These are phyloP conservation scores for Monopis laevigella DNA, from an alignment of 2,888 invertebrate species.

Conservation along the genomic window DNA sequence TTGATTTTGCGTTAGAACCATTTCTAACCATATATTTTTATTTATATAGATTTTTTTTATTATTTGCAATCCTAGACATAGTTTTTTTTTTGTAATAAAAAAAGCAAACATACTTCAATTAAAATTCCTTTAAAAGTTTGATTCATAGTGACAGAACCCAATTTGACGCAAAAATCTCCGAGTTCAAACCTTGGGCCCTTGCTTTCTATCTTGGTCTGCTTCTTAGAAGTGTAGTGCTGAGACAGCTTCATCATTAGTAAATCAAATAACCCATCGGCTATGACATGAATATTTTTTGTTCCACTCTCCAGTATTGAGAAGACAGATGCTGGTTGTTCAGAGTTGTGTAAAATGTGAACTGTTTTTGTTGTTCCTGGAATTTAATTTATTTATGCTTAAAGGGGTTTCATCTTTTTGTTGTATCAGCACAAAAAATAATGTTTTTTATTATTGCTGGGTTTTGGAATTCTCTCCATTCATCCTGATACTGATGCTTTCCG, in stretches of 20 bases:
- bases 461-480: too few relatives aligned
- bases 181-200: conserved; percentile 89
- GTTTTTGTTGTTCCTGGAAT: conserved; percentile 76
- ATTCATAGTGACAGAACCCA: conserved; percentile 92
- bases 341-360: conserved; percentile 94
- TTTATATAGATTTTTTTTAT: too few relatives aligned
- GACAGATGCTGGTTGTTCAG: conserved; percentile 93
- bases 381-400: neutral
- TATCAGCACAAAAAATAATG: too few relatives aligned
- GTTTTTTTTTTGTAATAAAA: neutral
- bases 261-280: conserved; percentile 92
- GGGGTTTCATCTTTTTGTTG: too few relatives aligned
- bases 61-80: too few relatives aligned
- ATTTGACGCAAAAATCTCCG: conserved; percentile 92
- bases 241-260: conserved; percentile 89
- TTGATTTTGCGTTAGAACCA: too few relatives aligned
- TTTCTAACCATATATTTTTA: too few relatives aligned
- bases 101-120: conserved; percentile 75
- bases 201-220: conserved; percentile 87
- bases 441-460: too few relatives aligned
- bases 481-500: too few relatives aligned
- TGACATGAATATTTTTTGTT: conserved; percentile 84
- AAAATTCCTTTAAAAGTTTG: conserved; percentile 93
- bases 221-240: conserved; percentile 88
- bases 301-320: conserved; percentile 92